A percentile compares a stretch with the other conserved stretches of the same genome.
Conservation (phyloP, 2,888 invertebrate species). For the Amiota minor region DNA sequence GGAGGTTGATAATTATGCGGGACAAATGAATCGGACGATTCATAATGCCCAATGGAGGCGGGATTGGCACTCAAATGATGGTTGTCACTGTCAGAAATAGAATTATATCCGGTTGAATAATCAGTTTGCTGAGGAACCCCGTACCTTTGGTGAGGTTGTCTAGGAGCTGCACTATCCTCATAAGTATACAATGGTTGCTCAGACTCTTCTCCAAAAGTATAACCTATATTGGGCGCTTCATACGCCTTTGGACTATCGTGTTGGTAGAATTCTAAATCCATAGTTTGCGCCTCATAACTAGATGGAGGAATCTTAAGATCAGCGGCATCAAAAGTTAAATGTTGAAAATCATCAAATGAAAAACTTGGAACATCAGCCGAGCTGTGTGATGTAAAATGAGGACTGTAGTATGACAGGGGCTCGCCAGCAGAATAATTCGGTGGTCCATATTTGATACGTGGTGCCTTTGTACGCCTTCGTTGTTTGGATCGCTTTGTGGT, state of each 20-base stretch:
- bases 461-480: slow-evolving; percentile 57
- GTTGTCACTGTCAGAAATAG: neutral
- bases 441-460: slow-evolving; percentile 64
- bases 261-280: slow-evolving; percentile 68
- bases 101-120: slow-evolving; percentile 21
- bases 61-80: neutral
- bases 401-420: slow-evolving; percentile 54
- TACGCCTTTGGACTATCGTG: slow-evolving; percentile 49
- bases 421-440: slow-evolving; percentile 50
- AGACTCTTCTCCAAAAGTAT: slow-evolving; percentile 37
- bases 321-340: slow-evolving; percentile 59
- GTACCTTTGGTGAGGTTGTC: slow-evolving; percentile 56
- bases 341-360: slow-evolving; percentile 61
- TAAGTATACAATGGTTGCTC: slow-evolving; percentile 42
- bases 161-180: slow-evolving; percentile 37
- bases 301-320: slow-evolving; percentile 65
- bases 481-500: slow-evolving; percentile 59
- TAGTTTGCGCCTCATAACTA: slow-evolving; percentile 66
- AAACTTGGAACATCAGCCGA: slow-evolving; percentile 46
- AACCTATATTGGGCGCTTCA: slow-evolving; percentile 57
- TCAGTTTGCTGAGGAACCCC: slow-evolving; percentile 50
- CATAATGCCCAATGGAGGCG: slow-evolving; percentile 34
- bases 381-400: slow-evolving; percentile 31
- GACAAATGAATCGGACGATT: slow-evolving; percentile 42
- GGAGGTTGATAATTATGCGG: slow-evolving; percentile 44